A percentile compares a stretch with the other conserved stretches of the same genome.
Conservation (phyloP, 2,113 vertebrate genomes). For the Semicossyphus pulcher region DNA sequence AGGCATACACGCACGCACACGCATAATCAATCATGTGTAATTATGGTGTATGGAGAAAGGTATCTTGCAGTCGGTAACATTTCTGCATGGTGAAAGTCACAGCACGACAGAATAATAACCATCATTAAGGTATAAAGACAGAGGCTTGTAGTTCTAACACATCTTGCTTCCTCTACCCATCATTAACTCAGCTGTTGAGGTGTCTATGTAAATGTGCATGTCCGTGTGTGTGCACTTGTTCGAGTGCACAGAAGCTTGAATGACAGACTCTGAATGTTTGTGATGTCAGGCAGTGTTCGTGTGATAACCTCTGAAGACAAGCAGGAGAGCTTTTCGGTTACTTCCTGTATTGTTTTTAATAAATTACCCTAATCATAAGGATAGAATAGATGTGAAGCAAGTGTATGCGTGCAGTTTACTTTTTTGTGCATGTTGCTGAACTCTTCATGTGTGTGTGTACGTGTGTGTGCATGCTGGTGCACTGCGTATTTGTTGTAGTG, state of each 20-base stretch:
- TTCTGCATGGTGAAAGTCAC: constrained; percentile 63
- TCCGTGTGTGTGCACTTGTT: constrained; percentile 9
- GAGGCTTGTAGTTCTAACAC: constrained; percentile 64
- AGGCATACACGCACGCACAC: constrained; percentile 9
- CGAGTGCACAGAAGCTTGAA: not conserved
- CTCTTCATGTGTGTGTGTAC: not conserved
- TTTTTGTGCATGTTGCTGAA: constrained; percentile 6
- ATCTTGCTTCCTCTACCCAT: constrained; percentile 60
- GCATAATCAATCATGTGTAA: constrained; percentile 70
- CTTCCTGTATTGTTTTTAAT: not conserved
- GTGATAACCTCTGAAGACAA: not conserved
- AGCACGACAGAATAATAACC: constrained; percentile 77
- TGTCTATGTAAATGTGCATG: constrained; percentile 35
- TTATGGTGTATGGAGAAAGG: constrained; percentile 65
- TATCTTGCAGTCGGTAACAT: constrained; percentile 63
- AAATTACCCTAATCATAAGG: not conserved
- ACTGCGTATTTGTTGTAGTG: constrained; percentile 22
- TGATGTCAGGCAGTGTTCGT: not conserved
- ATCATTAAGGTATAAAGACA: constrained; percentile 73
- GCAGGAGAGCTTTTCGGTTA: not conserved
- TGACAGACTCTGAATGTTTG: not conserved
- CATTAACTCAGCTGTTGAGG: constrained; percentile 59
- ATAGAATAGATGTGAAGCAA: not conserved
- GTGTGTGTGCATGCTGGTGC: not conserved
- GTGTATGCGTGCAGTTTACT: too few relatives aligned